These are phyloP conservation scores for Hephaestus fuliginosus DNA, from an alignment of 2,797 vertebrate genomes.

Conservation along the genomic window DNA sequence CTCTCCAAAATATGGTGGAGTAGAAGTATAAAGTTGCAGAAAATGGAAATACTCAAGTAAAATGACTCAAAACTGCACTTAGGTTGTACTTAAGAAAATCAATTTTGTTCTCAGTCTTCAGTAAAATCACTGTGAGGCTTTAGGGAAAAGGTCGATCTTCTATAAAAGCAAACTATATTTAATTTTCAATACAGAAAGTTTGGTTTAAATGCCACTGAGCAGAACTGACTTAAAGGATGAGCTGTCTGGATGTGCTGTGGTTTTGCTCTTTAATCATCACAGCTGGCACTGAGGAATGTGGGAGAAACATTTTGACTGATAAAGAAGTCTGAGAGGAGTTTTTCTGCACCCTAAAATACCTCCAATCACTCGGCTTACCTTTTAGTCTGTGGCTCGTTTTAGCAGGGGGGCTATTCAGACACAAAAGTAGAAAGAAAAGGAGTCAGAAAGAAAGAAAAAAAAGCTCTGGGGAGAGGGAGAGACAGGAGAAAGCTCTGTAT, in stretches of 20 bases:
- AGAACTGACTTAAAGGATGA: background rate
- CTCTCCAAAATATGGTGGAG: background rate
- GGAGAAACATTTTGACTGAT: background rate
- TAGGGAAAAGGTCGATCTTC: background rate
- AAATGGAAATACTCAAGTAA: background rate
- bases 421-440: constrained; percentile 25
- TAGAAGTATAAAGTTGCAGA: background rate
- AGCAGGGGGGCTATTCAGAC: constrained; percentile 17
- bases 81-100: background rate
- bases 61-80: background rate
- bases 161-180: background rate
- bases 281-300: constrained; percentile 16
- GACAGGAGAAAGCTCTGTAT: constrained; percentile 48
- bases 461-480: constrained; percentile 42
- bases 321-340: background rate
- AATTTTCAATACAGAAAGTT: background rate
- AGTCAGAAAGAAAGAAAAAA: constrained; percentile 10
- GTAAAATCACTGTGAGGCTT: background rate
- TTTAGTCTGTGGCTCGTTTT: background rate
- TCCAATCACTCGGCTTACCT: constrained; percentile 2
- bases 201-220: background rate
- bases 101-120: background rate
- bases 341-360: constrained; percentile 10
- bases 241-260: too few species aligned
- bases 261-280: background rate